Evolutionary conservation across 2,797 vertebrate genomes (phyloP), one percentile per base, ranked within the genome.

Genomic region (Meriones psammophilus): DNA sequence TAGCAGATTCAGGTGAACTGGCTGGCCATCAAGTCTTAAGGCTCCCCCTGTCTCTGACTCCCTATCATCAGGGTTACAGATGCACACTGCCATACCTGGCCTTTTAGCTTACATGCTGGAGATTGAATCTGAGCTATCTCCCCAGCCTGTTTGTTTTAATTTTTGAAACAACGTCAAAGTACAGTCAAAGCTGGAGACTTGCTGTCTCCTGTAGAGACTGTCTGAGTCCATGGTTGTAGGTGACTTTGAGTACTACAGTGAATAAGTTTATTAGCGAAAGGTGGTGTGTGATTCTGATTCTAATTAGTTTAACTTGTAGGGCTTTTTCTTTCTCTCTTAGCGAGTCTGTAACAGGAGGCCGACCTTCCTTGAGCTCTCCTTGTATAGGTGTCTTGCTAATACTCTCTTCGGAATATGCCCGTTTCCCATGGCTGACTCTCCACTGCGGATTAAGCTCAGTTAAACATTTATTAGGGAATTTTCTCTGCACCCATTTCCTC

Each of bases 401-500:
- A 42, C 71, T 88, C 54, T 86, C 7, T 26, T 39, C 30, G 85
- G 71, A 92, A 10, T 77, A n/a, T 60, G 60, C n/a, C 42, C 71
- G 10, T 92, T 50, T 87, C 20, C 17, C 8, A 3, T 62, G 36
- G 18, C 50, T 64, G 66, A 28, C 73, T 94, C 22, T 71, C 86
- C 83, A 73, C 60, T 86, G 33, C 56, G 28, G 22, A n/a, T 62
- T 91, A 87, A 62, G 83, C 71, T 86, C 73, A 89, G 18, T 39
- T 89, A n/a, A 56, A 28, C n/a, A 14, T 92, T 92, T 89, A 88
- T 79, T 22, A 68, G 39, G 28, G 33, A 85, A 83, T 58, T 96
- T 93, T 73, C 46, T 86, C 8, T 87, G 60, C 2, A 7, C 81
- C 50, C 9, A 22, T 26, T 85, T 18, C 30, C 13, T 26, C 15